Percentiles rank a stretch among this genome's conserved stretches.
Evolutionary conservation across 1,140 invertebrate genomes (phyloP).

Genomic region (Ylistrum balloti): DNA sequence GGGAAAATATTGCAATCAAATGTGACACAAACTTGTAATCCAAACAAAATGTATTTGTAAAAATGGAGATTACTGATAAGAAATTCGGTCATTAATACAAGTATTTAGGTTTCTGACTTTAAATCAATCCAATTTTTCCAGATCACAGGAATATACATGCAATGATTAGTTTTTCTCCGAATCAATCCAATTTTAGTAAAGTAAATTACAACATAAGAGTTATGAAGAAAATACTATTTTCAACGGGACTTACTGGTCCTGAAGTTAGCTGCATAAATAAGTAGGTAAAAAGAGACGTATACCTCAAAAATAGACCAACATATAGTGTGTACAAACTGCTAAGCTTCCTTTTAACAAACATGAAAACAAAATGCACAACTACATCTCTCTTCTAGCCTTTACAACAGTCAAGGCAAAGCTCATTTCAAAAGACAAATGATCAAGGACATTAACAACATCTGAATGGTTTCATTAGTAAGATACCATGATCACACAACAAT

Average conservation of each 20-base stretch:
- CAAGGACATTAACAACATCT: neutral
- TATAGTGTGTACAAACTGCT: neutral
- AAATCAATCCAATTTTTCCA: no score
- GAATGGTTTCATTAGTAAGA: neutral
- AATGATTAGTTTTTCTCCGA: no score
- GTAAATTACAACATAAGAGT: neutral
- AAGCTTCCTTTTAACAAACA: neutral
- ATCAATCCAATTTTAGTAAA: no score
- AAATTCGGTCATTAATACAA: no score
- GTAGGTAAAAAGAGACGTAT: neutral
- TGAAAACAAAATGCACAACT: neutral
- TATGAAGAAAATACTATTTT: neutral
- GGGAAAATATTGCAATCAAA: no score
- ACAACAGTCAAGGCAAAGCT: neutral
- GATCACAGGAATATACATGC: no score
- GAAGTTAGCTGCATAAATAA: neutral
- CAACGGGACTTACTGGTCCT: neutral
- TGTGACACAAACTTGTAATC: neutral
- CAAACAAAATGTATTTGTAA: neutral
- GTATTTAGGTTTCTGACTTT: no score
- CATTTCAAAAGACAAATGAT: no score
- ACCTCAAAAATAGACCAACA: neutral
- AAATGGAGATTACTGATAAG: no score
- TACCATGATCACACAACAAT: no score
- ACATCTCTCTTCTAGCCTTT: neutral